These are phyloP conservation scores for Spea bombifrons DNA, from an alignment of 2,113 vertebrate genomes.

Conservation along the genomic window DNA sequence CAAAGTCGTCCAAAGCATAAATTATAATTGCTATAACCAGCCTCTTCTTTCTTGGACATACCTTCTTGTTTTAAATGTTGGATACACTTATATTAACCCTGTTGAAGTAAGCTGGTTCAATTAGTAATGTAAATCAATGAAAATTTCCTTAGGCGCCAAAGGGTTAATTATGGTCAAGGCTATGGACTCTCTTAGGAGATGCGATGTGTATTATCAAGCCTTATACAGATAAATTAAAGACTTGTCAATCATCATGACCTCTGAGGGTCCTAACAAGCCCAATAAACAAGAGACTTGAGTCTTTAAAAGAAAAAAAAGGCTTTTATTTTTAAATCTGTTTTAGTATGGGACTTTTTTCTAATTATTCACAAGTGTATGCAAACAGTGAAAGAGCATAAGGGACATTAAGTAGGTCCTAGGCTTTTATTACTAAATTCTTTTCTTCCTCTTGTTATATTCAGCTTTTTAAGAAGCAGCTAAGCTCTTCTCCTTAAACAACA, in stretches of 20 bases:
- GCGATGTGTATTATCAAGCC: constrained; percentile 57
- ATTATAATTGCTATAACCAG: constrained; percentile 53
- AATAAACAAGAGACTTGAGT: constrained; percentile 63
- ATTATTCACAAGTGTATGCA: constrained; percentile 70
- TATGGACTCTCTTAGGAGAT: constrained; percentile 53
- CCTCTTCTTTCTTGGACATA: constrained; percentile 42
- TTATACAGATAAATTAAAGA: constrained; percentile 57
- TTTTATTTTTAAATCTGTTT: constrained; percentile 52
- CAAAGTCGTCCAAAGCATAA: constrained; percentile 51
- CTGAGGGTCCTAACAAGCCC: constrained; percentile 57
- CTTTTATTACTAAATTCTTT: constrained; percentile 68
- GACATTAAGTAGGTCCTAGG: constrained; percentile 63
- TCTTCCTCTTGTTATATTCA: constrained; percentile 68
- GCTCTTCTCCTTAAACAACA: constrained; percentile 67
- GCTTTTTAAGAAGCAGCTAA: constrained; percentile 68
- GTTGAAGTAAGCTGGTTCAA: not conserved
- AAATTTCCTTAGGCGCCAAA: not conserved
- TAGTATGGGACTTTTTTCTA: constrained; percentile 60
- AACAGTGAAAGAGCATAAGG: constrained; percentile 67
- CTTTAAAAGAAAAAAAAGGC: constrained; percentile 39
- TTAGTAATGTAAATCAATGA: not conserved
- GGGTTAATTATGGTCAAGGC: constrained; percentile 56
- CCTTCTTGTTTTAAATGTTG: constrained; percentile 58
- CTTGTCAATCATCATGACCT: constrained; percentile 72
- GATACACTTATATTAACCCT: constrained; percentile 51